Base-by-base conservation (phyloP, 2,888 invertebrate species). In the Acronicta aceris region DNA sequence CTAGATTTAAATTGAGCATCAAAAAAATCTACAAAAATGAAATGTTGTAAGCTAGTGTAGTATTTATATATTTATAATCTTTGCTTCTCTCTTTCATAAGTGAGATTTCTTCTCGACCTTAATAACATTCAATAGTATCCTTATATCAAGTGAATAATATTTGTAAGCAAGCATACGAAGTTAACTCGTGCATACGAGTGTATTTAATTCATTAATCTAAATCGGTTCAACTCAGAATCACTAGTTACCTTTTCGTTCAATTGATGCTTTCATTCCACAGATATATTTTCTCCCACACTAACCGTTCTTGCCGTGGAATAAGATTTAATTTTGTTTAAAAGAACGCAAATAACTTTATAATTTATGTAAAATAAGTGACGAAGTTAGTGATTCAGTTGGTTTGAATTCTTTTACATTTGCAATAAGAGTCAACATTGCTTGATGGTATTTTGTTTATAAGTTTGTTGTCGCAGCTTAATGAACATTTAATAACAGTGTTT, bases 401-500 rank as follows among this genome's bases (percentile, higher is more conserved):
- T 52, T 47, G 13, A 30, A 52, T 58, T 64, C 46, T 74, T 61
- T 49, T 27, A 13, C n/a, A 7, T 25, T 12, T 0, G 0, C 0
- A 1, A 54, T 67, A 65, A 43, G 42, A 47, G 30, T 64, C 43
- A 17, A 40, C 59, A 48, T 74, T 49, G 52, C 52, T 60, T 69
- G 50, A 8, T 30, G 4, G 5, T 38, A 5, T 9, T 50, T 45
- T 42, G 25, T 51, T 54, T 13, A 45, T 66, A 76, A 66, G 53
- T 68, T 82, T 72, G 85, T 83, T 86, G 85, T 89, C 86, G 81
- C 82, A 74, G 72, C 81, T 85, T 92, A 92, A 92, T 91, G 89
- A 89, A 87, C 74, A 89, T 92, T 90, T 92, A 92, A 92, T 92
- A 91, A 88, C 88, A 87, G 87, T 74, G 80, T 81, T 83, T 87